Percentiles rank a stretch among this genome's conserved stretches.
Evolutionary conservation across 1,140 invertebrate species (phyloP).

Genomic region (Zaprionus nigranus): DNA sequence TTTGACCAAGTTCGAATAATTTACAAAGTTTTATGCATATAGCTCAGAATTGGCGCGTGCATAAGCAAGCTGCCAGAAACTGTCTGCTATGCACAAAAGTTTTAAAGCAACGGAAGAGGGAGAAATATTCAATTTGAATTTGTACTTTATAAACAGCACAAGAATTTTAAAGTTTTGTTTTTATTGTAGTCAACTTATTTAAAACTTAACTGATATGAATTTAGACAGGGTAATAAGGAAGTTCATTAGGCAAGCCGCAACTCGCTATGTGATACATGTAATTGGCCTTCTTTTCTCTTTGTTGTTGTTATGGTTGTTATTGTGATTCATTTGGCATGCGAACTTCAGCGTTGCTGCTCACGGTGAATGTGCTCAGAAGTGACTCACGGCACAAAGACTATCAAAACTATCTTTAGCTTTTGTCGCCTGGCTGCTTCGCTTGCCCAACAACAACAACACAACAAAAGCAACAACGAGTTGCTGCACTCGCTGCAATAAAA

Average conservation of each 20-base stretch:
- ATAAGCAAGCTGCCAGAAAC: not conserved
- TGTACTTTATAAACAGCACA: not conserved
- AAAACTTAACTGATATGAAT: not conserved
- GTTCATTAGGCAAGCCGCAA: not conserved
- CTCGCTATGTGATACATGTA: not conserved
- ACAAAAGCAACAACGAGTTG: constrained; percentile 26
- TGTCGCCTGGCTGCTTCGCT: constrained; percentile 20
- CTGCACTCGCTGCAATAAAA: constrained; percentile 34
- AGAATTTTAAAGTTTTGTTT: not conserved
- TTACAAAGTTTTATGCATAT: not conserved
- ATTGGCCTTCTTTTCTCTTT: not conserved
- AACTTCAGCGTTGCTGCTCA: not conserved
- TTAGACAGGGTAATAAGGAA: not conserved
- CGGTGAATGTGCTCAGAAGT: constrained; percentile 5
- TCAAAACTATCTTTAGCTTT: constrained; percentile 21
- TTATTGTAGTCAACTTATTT: not conserved
- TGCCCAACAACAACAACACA: constrained; percentile 30
- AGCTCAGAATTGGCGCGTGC: not conserved
- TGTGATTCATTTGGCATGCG: not conserved
- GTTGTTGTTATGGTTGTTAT: not conserved
- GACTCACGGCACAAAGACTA: constrained; percentile 2
- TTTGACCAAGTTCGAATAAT: not conserved
- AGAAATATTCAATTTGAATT: not conserved
- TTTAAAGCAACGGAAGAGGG: not conserved
- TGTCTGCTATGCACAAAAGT: not conserved